Base-by-base conservation (phyloP, 2,113 vertebrate genomes). In the Elephas maximus region DNA sequence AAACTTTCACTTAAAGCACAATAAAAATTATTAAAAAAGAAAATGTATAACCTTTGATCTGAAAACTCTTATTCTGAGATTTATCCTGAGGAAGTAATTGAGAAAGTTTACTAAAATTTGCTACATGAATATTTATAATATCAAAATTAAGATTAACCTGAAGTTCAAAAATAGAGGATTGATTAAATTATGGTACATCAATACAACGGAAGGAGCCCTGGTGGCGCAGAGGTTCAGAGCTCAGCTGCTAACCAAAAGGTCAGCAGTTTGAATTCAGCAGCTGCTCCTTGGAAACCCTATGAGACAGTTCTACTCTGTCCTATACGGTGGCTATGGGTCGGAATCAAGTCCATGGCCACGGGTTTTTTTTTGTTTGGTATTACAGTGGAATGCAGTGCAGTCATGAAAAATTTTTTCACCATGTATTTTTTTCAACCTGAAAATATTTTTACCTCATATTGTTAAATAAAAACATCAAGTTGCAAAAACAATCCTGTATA, bases 1-100 rank as follows among this genome's bases (percentile, higher is more conserved):
- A 37, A 37, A 37, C 37, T 37, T 37, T 37, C 37, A 37, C 37
- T 37, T 37, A 37, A 37, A 37, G 37, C 37, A 37, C 37, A 37
- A 37, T 37, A 37, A 37, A 37, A 37, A 37, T 37, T 37, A 37
- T 37, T 37, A 37, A 37, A 37, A 37, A 37, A 37, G 37, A 37
- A 37, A 37, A 92, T 48, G 77, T 51, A 30, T 86, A 93, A 93
- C 90, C 94, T 96, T 89, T 96, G 96, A 94, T 71, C 92, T 78
- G 67, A 20, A 14, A 65, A 77, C 93, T 94, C 73, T 88, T 24
- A 76, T 96, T 94, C 79, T 84, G 60, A 87, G 91, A 88, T 84
- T 88, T 94, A 67, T 93, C 60, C 73, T 81, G 69, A 78, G 41
- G 65, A 93, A 91, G 17, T 80, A 89, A 96, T 51, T 91, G 48